Evolutionary conservation across 2,888 invertebrate genomes (phyloP).

Genomic region (Teleiodes luculella): DNA sequence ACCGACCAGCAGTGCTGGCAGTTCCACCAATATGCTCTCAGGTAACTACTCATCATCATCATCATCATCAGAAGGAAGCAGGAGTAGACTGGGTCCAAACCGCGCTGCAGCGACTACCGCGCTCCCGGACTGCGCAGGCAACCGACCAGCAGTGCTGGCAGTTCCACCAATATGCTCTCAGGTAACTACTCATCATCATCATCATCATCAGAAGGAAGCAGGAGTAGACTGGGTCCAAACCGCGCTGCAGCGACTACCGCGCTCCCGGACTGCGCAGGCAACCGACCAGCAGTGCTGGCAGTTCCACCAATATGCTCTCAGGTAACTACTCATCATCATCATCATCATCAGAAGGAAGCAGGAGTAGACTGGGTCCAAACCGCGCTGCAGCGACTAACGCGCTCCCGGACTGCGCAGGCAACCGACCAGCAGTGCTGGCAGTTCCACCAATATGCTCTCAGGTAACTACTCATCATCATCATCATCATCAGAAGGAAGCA

Average conservation of each 20-base stretch:
- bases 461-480: too few relatives aligned
- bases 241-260: too few relatives aligned
- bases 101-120: slow-evolving; percentile 85
- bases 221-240: too few relatives aligned
- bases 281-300: slow-evolving; percentile 90
- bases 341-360: too few relatives aligned
- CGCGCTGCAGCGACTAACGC: slow-evolving; percentile 77
- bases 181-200: too few relatives aligned
- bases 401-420: slow-evolving; percentile 85
- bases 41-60: neutral
- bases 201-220: too few relatives aligned
- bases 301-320: slow-evolving; percentile 85
- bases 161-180: slow-evolving; percentile 86
- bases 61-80: too few relatives aligned
- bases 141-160: slow-evolving; percentile 90
- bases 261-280: slow-evolving; percentile 80
- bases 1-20: slow-evolving; percentile 90
- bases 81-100: slow-evolving; percentile 84
- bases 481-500: too few relatives aligned
- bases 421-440: slow-evolving; percentile 90
- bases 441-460: slow-evolving; percentile 84
- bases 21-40: slow-evolving; percentile 85
- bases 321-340: neutral
- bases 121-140: slow-evolving; percentile 83
- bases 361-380: neutral